Percentiles rank a stretch among this genome's conserved stretches.
phyloP scores from a whole-genome alignment of 1,140 invertebrate species.

The Archegozetes longisetosus region DNA sequence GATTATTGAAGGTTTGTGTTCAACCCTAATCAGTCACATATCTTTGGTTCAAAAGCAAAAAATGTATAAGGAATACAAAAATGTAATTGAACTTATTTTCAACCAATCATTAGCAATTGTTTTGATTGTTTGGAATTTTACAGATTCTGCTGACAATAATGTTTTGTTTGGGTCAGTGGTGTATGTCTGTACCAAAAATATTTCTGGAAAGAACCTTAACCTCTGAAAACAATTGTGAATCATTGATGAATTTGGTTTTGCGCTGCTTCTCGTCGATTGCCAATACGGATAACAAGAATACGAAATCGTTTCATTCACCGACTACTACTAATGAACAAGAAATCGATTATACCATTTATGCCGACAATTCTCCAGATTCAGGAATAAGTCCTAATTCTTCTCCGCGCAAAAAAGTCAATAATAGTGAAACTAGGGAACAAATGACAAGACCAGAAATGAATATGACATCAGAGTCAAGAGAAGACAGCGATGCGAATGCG shows the following conservation, averaged over 20 bases:
- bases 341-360: conserved; percentile 8
- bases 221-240: background rate
- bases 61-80: conserved; percentile 9
- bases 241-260: background rate
- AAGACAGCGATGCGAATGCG: background rate
- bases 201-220: conserved; percentile 29
- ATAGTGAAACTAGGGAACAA: background rate
- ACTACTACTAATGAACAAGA: background rate
- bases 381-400: background rate
- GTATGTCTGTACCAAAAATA: conserved; percentile 49
- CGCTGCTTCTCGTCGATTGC: background rate
- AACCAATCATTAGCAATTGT: background rate
- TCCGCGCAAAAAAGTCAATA: background rate
- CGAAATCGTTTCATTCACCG: background rate
- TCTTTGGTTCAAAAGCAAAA: conserved; percentile 2
- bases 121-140: too few species aligned
- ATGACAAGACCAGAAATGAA: background rate
- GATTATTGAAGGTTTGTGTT: conserved; percentile 44
- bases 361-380: background rate
- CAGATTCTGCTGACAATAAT: conserved; percentile 61
- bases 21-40: background rate
- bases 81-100: conserved; percentile 7
- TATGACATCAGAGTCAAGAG: background rate
- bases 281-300: background rate
- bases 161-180: conserved; percentile 83